Base-by-base conservation (phyloP, 2,113 vertebrate species). In the Labeo catla region DNA sequence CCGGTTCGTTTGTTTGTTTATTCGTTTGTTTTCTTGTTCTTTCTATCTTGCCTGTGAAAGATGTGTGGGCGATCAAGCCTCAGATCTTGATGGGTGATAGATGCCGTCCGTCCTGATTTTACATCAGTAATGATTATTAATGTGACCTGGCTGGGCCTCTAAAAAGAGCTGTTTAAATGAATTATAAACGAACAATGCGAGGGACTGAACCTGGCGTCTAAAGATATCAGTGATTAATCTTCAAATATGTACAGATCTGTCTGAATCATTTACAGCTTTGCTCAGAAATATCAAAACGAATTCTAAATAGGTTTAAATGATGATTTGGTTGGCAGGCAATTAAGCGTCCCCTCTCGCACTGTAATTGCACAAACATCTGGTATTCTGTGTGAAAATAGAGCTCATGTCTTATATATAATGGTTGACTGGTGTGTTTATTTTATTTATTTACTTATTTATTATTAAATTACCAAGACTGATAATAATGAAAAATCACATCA, bases 81-180 rank as follows among this genome's bases (percentile, higher is more conserved):
- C 11, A 80, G 43, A 81, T 66, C 57, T 36, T 59, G 45, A 78
- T 65, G 54, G 43, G 36, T 87, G 84, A 88, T 78, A 50, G 9
- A 88, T 88, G 70, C 39, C 70, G n/a, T 52, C 45, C 45, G 77
- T 82, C 72, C 65, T 84, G 49, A 34, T 84, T 88, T 81, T 68
- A 73, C 72, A 86, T 84, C 83, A 34, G 61, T 68, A 82, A 82
- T 77, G 23, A 84, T 80, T 87, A 89, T 83, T 90, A 76, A 90
- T 88, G 76, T 66, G 70, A 59, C 83, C 61, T 61, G 59, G 47
- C 76, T 52, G 16, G 12, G n/a, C 54, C 19, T 78, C 39, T 61
- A 70, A 79, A 88, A 63, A 65, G 21, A 54, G 74, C 23, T 16
- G 49, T 54, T 77, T 63, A 19, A 73, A 19, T 63, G 39, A 81